phyloP scores from a whole-genome alignment of 2,888 invertebrate genomes.

The Sarcophaga caerulescens region DNA sequence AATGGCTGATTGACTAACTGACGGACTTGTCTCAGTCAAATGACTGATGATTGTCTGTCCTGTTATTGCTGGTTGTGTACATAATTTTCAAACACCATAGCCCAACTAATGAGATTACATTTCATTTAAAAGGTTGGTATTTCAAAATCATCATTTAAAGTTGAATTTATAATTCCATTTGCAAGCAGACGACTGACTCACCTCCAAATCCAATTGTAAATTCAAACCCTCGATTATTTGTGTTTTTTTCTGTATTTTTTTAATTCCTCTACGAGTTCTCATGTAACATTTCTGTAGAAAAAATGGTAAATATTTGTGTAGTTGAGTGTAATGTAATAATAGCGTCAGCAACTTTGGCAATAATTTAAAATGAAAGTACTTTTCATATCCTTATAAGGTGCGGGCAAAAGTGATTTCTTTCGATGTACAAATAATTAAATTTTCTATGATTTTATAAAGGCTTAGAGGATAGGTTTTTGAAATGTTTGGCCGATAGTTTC shows the following conservation, averaged over 20 bases:
- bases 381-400: neutral
- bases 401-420: neutral
- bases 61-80: neutral
- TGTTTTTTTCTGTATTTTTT: too few species aligned
- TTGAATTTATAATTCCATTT: too few species aligned
- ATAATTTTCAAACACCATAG: slow-evolving; percentile 21
- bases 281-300: neutral
- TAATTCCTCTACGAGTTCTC: neutral
- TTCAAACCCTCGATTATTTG: slow-evolving; percentile 29
- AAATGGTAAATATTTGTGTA: neutral
- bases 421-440: neutral
- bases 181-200: too few species aligned
- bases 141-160: slow-evolving; percentile 14
- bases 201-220: slow-evolving; percentile 39
- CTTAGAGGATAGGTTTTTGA: too few species aligned
- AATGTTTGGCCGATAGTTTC: too few species aligned
- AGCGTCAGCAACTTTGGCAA: neutral
- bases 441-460: too few species aligned
- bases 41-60: neutral
- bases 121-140: slow-evolving; percentile 22
- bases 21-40: neutral
- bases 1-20: slow-evolving; percentile 14
- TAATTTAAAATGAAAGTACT: neutral
- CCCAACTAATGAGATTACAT: slow-evolving; percentile 19
- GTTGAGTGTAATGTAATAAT: neutral